Evolutionary conservation across 2,888 invertebrate species (phyloP), one percentile per base, ranked within the genome.

Genomic region (Amblyjoppa proteus): DNA sequence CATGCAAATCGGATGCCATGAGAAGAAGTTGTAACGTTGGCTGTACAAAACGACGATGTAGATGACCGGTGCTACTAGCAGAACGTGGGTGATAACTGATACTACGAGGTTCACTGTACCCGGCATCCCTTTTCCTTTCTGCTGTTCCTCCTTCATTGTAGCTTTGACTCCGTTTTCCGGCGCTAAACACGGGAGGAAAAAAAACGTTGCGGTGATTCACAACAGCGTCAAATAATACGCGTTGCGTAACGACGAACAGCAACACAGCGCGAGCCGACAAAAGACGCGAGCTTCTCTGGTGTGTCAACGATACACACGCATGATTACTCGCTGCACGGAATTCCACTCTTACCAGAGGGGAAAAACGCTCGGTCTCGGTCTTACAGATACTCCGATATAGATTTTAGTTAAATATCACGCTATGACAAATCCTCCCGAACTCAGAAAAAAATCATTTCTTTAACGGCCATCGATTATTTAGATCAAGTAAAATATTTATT

Each of bases 1-100:
- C 91, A 92, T 91, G 80, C 92, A 93, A 83, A 93, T 92, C 2
- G 93, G 93, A 89, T 94, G 94, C 93, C 93, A 93, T 0, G 92
- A 88, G 85, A 93, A 94, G 41, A 93, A 90, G 16, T 41, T 85
- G 77, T 90, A 91, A 0, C 85, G 38, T 3, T 82, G 53, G 53
- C 90, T 89, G 13, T 89, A 90, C 4, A 93, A 73, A 6, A 86
- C 89, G 13, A 93, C 77, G 77, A 93, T 93, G 87, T 93, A 94
- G 70, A 94, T 87, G 7, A 92, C 90, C 56, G 94, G 93, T 34
- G 87, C 87, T 49, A 93, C 9, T 5, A 94, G 80, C 11, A 93
- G 88, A n/a, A 92, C 9, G 74, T 94, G 93, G 0, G 92, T 89
- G 20, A 93, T 9, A 13, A 87, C 28, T 0, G 92, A 91, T 58